These are phyloP conservation scores for Himalopsyche phryganea DNA, from an alignment of 1,140 invertebrate species.

Conservation along the genomic window DNA sequence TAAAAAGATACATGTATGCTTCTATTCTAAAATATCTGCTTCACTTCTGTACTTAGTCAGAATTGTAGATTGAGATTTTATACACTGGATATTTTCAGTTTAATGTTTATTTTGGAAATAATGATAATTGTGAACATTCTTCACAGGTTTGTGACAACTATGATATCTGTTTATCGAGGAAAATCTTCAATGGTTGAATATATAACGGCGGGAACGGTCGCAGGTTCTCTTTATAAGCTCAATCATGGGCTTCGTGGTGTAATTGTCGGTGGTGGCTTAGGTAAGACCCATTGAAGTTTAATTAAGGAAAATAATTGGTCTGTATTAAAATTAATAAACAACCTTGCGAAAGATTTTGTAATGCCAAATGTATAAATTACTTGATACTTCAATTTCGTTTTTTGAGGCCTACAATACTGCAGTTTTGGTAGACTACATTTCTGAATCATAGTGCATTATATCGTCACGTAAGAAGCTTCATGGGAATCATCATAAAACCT, in stretches of 20 bases:
- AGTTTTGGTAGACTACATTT: background rate
- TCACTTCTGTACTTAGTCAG: background rate
- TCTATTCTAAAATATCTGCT: constrained; percentile 1
- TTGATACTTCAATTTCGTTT: background rate
- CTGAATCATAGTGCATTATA: background rate
- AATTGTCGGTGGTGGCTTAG: constrained; percentile 58
- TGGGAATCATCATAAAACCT: no score
- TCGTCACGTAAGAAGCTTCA: no score
- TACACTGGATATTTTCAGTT: no score
- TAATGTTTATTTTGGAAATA: no score
- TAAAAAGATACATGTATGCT: constrained; percentile 9
- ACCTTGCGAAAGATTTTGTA: background rate
- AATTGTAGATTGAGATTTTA: no score
- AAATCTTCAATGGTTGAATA: constrained; percentile 65
- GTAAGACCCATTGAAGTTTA: constrained; percentile 40
- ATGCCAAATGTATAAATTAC: background rate
- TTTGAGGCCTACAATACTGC: background rate
- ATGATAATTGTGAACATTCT: no score
- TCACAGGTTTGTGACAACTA: constrained; percentile 45
- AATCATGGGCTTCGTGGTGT: constrained; percentile 61
- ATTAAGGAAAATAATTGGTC: constrained; percentile 14
- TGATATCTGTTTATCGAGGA: constrained; percentile 62
- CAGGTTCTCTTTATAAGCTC: constrained; percentile 62
- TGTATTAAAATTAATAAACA: background rate
- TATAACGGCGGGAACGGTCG: constrained; percentile 56